Conservation (phyloP, 1,140 invertebrate species). For the Aphis gossypii region DNA sequence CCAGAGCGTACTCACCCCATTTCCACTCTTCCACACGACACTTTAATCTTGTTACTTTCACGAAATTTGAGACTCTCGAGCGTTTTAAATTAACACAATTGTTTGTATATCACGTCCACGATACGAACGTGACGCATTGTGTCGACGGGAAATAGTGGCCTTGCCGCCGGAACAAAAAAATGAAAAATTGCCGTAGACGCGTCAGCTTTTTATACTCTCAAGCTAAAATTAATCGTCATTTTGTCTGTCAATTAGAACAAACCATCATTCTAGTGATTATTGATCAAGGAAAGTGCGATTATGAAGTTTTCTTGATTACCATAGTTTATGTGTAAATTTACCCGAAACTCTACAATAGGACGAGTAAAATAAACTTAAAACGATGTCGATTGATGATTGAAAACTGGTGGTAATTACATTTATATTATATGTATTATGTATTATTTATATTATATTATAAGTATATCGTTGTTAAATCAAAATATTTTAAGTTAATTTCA, state of each 20-base stretch:
- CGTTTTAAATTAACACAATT: slow-evolving; percentile 58
- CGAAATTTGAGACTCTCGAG: slow-evolving; percentile 53
- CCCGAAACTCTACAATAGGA: neutral
- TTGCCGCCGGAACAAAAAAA: neutral
- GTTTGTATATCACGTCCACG: slow-evolving; percentile 53
- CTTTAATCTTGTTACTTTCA: slow-evolving; percentile 53
- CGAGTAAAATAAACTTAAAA: neutral
- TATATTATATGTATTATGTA: too few species aligned
- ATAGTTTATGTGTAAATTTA: neutral
- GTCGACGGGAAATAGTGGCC: slow-evolving; percentile 40
- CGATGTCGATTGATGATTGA: neutral
- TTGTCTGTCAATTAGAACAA: neutral
- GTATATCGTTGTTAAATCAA: neutral
- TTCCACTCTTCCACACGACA: neutral
- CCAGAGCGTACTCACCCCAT: neutral
- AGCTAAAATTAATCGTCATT: slow-evolving; percentile 5
- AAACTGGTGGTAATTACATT: neutral
- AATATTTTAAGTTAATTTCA: neutral
- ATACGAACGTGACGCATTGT: slow-evolving; percentile 49
- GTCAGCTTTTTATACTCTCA: neutral
- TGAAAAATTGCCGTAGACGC: neutral
- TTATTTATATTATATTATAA: neutral
- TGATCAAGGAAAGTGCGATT: neutral
- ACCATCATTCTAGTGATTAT: neutral
- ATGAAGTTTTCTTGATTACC: neutral